These are phyloP conservation scores for Macropus fuliginosus DNA, from an alignment of 2,797 vertebrate species.

Conservation along the genomic window DNA sequence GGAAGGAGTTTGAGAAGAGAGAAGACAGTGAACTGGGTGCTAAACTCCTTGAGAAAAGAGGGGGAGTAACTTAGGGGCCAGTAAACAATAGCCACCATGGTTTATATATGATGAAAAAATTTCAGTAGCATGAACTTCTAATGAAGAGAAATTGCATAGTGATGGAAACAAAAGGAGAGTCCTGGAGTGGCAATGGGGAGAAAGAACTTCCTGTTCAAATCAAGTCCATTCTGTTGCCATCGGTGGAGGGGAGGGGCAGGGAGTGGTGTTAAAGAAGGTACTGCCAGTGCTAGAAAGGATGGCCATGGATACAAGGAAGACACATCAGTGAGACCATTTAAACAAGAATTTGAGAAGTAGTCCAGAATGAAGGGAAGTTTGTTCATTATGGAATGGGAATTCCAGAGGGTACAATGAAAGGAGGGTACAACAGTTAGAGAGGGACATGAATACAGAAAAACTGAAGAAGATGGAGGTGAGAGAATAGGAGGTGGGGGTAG, in stretches of 20 bases:
- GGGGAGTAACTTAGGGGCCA: not conserved
- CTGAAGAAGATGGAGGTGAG: not conserved
- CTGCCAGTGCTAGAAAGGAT: not conserved
- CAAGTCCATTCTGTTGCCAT: not conserved
- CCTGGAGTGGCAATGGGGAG: not conserved
- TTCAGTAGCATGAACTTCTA: not conserved
- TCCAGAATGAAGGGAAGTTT: not conserved
- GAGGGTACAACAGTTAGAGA: not conserved
- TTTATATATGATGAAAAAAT: not conserved
- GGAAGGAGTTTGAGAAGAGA: not conserved
- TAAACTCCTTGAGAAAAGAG: not conserved
- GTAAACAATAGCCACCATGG: not conserved
- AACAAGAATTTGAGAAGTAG: not conserved
- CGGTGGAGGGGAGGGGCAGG: rapidly evolving
- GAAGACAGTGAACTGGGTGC: not conserved
- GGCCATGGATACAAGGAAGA: not conserved
- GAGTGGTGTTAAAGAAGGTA: not conserved
- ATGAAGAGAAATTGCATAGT: not conserved
- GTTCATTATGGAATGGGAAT: not conserved
- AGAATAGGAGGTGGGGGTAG: not conserved
- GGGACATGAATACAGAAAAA: not conserved
- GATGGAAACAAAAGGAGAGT: not conserved
- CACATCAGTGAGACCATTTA: not conserved
- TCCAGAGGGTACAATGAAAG: not conserved
- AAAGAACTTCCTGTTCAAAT: not conserved